phyloP scores from a whole-genome alignment of 2,888 invertebrate genomes.

The Spodoptera exigua region DNA sequence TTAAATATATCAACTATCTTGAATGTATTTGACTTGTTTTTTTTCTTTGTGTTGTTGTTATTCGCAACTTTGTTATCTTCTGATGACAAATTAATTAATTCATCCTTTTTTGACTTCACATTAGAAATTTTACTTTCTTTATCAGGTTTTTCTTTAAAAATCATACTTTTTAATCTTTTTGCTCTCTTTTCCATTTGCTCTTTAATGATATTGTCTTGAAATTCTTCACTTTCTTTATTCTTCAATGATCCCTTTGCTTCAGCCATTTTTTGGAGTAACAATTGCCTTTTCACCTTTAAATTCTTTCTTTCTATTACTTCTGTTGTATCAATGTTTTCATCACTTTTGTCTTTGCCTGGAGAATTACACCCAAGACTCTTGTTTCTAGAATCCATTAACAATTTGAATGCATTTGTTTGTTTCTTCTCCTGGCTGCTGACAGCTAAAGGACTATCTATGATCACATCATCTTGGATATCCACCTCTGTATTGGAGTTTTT shows the following conservation, averaged over 20 bases:
- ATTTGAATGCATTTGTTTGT: conserved; percentile 89
- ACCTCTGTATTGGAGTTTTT: conserved; percentile 31
- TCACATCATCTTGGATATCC: conserved; percentile 37
- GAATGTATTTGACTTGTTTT: conserved; percentile 56
- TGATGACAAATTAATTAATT: conserved; percentile 18
- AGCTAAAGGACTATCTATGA: conserved; percentile 33
- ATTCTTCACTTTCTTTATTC: conserved; percentile 89
- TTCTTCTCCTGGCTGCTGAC: conserved; percentile 69
- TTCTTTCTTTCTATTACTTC: conserved; percentile 70
- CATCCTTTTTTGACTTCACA: conserved; percentile 23
- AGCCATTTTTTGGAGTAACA: conserved; percentile 90
- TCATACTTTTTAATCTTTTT: conserved; percentile 87
- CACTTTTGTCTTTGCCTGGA: conserved; percentile 87
- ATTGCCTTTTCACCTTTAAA: conserved; percentile 83
- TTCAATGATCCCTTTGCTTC: conserved; percentile 90
- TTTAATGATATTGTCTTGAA: conserved; percentile 89
- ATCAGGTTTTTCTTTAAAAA: conserved; percentile 69
- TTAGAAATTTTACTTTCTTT: conserved; percentile 45
- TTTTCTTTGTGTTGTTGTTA: conserved; percentile 49
- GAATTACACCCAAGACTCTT: conserved; percentile 91
- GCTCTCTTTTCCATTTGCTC: conserved; percentile 90
- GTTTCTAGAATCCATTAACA: conserved; percentile 91
- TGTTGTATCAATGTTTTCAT: conserved; percentile 65
- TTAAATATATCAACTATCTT: conserved; percentile 73
- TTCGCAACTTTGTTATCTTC: conserved; percentile 23